Evolutionary conservation across 2,113 vertebrate genomes (phyloP), one percentile per base, ranked within the genome.

Genomic region (Catharus fuscescens): DNA sequence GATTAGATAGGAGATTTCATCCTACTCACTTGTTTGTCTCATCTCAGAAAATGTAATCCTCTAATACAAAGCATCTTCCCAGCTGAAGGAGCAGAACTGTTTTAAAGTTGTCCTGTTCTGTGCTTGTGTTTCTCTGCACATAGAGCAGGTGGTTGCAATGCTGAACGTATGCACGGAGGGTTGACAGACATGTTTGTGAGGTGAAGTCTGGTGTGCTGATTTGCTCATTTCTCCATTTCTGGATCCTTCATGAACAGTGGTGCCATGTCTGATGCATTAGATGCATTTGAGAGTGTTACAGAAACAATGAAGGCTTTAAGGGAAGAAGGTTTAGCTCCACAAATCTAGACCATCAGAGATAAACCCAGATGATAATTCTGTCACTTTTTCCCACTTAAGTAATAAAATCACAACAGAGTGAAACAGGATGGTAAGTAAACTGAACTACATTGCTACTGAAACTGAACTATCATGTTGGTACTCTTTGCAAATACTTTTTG

Each of bases 1-100:
- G 45, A 79, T 64, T 52, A 91, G 84, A 60, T 40, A 36, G 61
- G n/a, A 81, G 50, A 56, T 64, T 95, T 90, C 62, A 76, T 88
- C 62, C 81, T 92, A 80, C 66, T 92, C 65, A 57, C n/a, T 88
- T 57, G n/a, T 87, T 91, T 84, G 62, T 65, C 50, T 93, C 74
- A 83, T 95, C 47, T 92, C 8, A 10, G 78, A 88, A 90, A 85
- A 50, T 31, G 72, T 17, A 83, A 77, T 77, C 18, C 24, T 44
- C 10, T 65, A 57, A 52, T 26, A 65, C 8, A 65, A 62, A 61
- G 17, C 59, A 73, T 50, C 54, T 54, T 65, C 32, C 50, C 50
- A 67, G 38, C 21, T 1, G 3, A 62, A 53, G 34, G 15, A 90
- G 32, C 61, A 36, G 34, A 38, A 66, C 20, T 50, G 34, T 79